Evolutionary conservation across 2,113 vertebrate genomes (phyloP).

Genomic region (Brachypteracias leptosomus): DNA sequence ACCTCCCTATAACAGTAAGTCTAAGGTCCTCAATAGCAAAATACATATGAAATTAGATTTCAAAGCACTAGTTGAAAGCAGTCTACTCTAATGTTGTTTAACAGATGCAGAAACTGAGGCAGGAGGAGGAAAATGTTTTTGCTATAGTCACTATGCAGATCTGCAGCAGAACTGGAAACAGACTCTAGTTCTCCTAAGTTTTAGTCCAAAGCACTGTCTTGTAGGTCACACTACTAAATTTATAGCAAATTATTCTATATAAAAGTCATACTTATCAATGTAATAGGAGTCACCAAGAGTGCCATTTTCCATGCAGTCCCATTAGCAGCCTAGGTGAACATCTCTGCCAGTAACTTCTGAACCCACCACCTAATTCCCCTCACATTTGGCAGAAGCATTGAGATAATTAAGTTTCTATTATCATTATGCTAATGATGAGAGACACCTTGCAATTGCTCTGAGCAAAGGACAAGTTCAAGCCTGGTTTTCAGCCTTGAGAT

Average conservation of each 20-base stretch:
- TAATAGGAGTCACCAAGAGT: not conserved
- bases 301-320: not conserved
- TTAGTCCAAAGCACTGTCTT: not conserved
- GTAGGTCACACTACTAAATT: not conserved
- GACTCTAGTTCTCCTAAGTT: not conserved
- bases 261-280: not conserved
- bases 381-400: not conserved
- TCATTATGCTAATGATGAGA: not conserved
- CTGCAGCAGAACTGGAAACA: not conserved
- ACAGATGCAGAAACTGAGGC: not conserved
- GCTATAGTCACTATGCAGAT: not conserved
- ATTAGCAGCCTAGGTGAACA: not conserved
- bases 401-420: not conserved
- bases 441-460: not conserved
- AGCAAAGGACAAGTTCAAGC: not conserved
- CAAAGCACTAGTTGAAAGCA: not conserved
- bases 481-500: not conserved
- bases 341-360: not conserved
- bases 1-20: not conserved
- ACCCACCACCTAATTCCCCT: not conserved
- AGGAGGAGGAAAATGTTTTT: not conserved
- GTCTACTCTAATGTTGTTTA: not conserved
- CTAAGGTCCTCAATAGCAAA: not conserved
- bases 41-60: not conserved
- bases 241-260: not conserved